Evolutionary conservation across 2,113 vertebrate genomes (phyloP).

Genomic region (Egretta garzetta): DNA sequence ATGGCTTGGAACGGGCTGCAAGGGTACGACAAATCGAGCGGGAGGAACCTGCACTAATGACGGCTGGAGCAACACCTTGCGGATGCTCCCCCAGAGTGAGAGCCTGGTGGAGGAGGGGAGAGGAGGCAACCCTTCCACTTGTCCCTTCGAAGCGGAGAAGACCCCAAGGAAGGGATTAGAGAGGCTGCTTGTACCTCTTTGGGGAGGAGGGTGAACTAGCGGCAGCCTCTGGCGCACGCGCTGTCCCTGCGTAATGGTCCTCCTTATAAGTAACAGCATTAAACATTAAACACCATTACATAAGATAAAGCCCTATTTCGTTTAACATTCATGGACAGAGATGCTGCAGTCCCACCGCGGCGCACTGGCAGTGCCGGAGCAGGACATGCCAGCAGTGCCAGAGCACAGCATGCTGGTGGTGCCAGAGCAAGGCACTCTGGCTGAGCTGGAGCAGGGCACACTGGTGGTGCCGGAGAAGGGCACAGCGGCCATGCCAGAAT

Average conservation of each 20-base stretch:
- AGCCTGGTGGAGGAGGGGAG: background rate
- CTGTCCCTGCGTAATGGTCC: background rate
- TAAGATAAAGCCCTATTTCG: slow-evolving; percentile 11
- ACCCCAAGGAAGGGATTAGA: background rate
- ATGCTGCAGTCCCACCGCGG: background rate
- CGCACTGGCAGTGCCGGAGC: rapidly evolving
- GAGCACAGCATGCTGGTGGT: background rate
- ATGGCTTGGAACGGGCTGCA: background rate
- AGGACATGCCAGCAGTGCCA: background rate
- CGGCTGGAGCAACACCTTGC: background rate
- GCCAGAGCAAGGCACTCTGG: background rate
- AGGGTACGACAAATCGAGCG: rapidly evolving
- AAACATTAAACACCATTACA: slow-evolving; percentile 44
- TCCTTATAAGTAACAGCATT: slow-evolving; percentile 27
- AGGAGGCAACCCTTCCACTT: background rate
- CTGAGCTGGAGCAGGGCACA: background rate
- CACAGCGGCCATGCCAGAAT: background rate
- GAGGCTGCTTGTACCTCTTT: rapidly evolving
- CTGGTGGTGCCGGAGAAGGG: background rate
- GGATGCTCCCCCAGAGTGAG: rapidly evolving
- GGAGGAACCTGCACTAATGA: background rate
- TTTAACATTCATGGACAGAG: slow-evolving; percentile 10
- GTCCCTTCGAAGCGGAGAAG: background rate
- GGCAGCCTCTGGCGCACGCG: background rate
- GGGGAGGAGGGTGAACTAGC: background rate